These are phyloP conservation scores for Haemorhous mexicanus DNA, from an alignment of 2,113 vertebrate species.

Conservation along the genomic window DNA sequence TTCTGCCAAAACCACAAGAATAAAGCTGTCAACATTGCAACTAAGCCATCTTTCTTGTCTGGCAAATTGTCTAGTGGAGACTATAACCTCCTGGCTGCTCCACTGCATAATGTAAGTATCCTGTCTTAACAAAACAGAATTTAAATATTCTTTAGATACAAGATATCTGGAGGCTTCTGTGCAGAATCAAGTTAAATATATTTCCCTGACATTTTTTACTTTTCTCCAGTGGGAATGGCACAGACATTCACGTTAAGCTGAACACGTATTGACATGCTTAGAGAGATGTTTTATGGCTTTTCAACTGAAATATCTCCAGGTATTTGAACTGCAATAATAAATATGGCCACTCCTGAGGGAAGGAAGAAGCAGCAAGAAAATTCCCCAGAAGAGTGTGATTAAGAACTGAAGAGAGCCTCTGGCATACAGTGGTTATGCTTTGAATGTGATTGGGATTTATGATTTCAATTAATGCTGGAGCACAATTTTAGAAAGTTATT, in stretches of 20 bases:
- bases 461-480: constrained; percentile 70
- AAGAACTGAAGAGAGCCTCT: constrained; percentile 55
- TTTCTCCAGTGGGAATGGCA: constrained; percentile 50
- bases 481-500: constrained; percentile 67
- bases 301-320: constrained; percentile 48
- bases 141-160: constrained; percentile 68
- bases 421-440: constrained; percentile 43
- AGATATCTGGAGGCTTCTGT: constrained; percentile 46
- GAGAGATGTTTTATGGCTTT: constrained; percentile 49
- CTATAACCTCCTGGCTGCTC: constrained; percentile 70
- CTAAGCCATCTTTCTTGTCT: constrained; percentile 74
- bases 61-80: constrained; percentile 70
- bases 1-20: constrained; percentile 73
- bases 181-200: constrained; percentile 45
- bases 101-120: constrained; percentile 59
- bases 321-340: constrained; percentile 65
- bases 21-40: constrained; percentile 75
- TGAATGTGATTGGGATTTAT: constrained; percentile 70
- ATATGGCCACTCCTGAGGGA: constrained; percentile 39
- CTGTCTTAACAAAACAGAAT: constrained; percentile 68
- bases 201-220: constrained; percentile 50
- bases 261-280: constrained; percentile 48
- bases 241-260: constrained; percentile 31
- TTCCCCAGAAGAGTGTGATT: constrained; percentile 58
- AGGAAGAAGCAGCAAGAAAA: constrained; percentile 43